Percentiles rank a stretch among this genome's conserved stretches.
Evolutionary conservation across 2,888 invertebrate species (phyloP).

Genomic region (Leistus spinibarbis): DNA sequence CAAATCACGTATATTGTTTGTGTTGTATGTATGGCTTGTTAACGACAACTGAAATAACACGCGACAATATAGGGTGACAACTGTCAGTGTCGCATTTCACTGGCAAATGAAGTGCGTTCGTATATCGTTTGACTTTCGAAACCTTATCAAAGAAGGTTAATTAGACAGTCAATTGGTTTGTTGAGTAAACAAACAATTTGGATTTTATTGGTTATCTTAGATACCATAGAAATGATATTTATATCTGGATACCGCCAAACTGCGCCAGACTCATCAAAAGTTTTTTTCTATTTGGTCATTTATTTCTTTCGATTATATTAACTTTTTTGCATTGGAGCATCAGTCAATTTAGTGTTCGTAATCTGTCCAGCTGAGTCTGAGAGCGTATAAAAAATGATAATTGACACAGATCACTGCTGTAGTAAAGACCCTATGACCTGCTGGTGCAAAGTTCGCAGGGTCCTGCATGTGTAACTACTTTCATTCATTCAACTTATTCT

Average conservation of each 20-base stretch:
- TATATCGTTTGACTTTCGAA: slow-evolving; percentile 29
- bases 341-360: neutral
- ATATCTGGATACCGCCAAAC: no score
- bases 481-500: neutral
- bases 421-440: neutral
- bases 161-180: slow-evolving; percentile 32
- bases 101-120: slow-evolving; percentile 16
- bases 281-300: no score
- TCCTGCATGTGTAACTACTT: neutral
- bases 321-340: neutral
- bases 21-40: neutral
- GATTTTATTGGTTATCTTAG: slow-evolving; percentile 12
- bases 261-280: no score
- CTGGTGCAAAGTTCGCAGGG: neutral
- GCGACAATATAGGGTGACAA: slow-evolving; percentile 8
- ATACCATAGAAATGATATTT: slow-evolving; percentile 11
- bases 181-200: slow-evolving; percentile 31
- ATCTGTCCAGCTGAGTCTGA: neutral
- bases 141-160: slow-evolving; percentile 33
- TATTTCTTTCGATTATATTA: no score
- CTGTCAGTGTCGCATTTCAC: slow-evolving; percentile 13
- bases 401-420: neutral
- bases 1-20: neutral
- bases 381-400: neutral
- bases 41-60: slow-evolving; percentile 3